Evolutionary conservation across 1,140 invertebrate genomes (phyloP).

Genomic region (Asobara japonica): DNA sequence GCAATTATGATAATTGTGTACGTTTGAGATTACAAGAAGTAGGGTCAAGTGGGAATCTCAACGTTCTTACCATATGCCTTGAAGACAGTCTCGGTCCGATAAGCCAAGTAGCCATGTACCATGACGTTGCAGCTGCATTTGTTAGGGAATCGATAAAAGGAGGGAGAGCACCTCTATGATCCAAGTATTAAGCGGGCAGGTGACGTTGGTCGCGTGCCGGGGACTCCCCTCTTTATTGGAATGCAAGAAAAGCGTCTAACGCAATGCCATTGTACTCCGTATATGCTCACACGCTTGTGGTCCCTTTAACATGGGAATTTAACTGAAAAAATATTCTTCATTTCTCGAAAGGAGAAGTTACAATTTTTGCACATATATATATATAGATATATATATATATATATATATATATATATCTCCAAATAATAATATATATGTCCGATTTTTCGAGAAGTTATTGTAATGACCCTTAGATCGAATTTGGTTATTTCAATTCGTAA

Average conservation of each 20-base stretch:
- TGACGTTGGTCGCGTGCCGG: conserved; percentile 66
- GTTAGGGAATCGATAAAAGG: conserved; percentile 46
- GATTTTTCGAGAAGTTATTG: too few species aligned
- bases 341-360: too few species aligned
- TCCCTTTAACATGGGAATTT: conserved; percentile 50
- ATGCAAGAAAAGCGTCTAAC: conserved; percentile 61
- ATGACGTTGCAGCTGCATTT: conserved; percentile 56
- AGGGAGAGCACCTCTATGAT: conserved; percentile 12
- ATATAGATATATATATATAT: too few species aligned
- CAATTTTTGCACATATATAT: too few species aligned
- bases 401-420: too few species aligned
- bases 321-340: neutral
- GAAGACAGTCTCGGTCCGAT: conserved; percentile 54
- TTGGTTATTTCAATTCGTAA: too few species aligned
- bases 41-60: conserved; percentile 52
- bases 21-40: conserved; percentile 23
- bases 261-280: conserved; percentile 60
- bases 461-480: too few species aligned
- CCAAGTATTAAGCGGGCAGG: conserved; percentile 47
- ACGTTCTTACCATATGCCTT: conserved; percentile 56
- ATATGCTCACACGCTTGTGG: conserved; percentile 45
- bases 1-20: neutral
- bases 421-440: too few species aligned
- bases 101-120: conserved; percentile 45
- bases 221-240: conserved; percentile 46